phyloP scores from a whole-genome alignment of 1,140 invertebrate genomes.

The Drosophila sechellia region DNA sequence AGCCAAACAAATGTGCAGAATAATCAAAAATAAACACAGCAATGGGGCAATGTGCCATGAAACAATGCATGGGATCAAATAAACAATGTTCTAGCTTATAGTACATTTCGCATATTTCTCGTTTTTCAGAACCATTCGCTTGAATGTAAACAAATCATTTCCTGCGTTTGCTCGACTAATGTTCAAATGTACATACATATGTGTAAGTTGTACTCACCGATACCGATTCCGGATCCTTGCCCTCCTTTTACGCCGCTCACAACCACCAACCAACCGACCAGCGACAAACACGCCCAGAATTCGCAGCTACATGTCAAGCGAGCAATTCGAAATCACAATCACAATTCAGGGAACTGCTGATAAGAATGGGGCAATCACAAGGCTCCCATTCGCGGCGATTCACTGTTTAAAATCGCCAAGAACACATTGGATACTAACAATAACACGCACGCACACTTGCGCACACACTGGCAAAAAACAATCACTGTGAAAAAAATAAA shows the following conservation, averaged over 20 bases:
- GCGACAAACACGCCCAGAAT: conserved; percentile 20
- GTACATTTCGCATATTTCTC: conserved; percentile 1
- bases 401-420: neutral
- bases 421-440: neutral
- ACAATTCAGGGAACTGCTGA: conserved; percentile 8
- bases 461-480: conserved; percentile 7
- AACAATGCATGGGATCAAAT: conserved; percentile 7
- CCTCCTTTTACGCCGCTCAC: conserved; percentile 8
- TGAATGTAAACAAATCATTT: conserved; percentile 75
- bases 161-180: conserved; percentile 8
- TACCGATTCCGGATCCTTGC: conserved; percentile 56
- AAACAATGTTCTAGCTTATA: neutral
- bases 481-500: conserved; percentile 4
- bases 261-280: conserved; percentile 14
- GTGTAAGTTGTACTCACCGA: conserved; percentile 58
- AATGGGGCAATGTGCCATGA: neutral
- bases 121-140: neutral
- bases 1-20: conserved; percentile 11
- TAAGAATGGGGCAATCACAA: conserved; percentile 10
- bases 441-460: neutral
- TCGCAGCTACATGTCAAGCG: conserved; percentile 51
- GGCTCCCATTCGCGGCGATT: conserved; percentile 7
- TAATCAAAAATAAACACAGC: conserved; percentile 14
- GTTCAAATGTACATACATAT: too few relatives aligned
- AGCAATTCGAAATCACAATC: neutral